phyloP scores from a whole-genome alignment of 2,888 invertebrate genomes.

The Eumacrocentrus americanus region DNA sequence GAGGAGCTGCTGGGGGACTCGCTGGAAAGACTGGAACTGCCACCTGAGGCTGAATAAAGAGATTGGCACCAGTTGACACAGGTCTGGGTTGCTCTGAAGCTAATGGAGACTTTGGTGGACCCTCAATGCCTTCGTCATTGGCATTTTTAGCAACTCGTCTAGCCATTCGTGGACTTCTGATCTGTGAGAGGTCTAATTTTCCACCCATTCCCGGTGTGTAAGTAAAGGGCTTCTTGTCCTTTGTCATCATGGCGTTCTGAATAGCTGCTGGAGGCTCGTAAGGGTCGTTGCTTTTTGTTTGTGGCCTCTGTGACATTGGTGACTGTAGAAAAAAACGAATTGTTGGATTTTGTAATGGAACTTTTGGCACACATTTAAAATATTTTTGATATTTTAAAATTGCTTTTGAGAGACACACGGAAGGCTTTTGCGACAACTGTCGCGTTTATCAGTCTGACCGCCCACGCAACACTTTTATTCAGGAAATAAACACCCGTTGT shows the following conservation, averaged over 20 bases:
- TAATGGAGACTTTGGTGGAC: slow-evolving; percentile 65
- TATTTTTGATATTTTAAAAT: not conserved
- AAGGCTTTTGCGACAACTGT: not conserved
- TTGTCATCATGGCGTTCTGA: slow-evolving; percentile 93
- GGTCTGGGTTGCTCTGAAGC: slow-evolving; percentile 63
- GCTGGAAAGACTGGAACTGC: slow-evolving; percentile 70
- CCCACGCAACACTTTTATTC: not conserved
- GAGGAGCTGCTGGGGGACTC: slow-evolving; percentile 58
- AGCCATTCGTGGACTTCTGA: slow-evolving; percentile 88
- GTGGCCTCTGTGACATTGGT: slow-evolving; percentile 37
- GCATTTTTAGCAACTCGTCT: slow-evolving; percentile 74
- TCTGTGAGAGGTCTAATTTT: slow-evolving; percentile 83
- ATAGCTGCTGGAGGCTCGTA: slow-evolving; percentile 85
- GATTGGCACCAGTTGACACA: slow-evolving; percentile 57
- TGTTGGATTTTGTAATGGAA: no score
- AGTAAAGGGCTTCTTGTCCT: slow-evolving; percentile 96
- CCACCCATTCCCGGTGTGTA: slow-evolving; percentile 86
- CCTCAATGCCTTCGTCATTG: slow-evolving; percentile 71
- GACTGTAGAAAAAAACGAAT: slow-evolving; percentile 14
- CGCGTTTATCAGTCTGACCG: not conserved
- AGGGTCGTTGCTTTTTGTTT: slow-evolving; percentile 40
- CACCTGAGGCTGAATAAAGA: slow-evolving; percentile 68
- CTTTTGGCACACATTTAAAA: not conserved
- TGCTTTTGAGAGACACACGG: not conserved
- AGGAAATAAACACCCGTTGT: no score